These are phyloP conservation scores for Melanaphis sacchari DNA, from an alignment of 1,140 invertebrate genomes.

Conservation along the genomic window DNA sequence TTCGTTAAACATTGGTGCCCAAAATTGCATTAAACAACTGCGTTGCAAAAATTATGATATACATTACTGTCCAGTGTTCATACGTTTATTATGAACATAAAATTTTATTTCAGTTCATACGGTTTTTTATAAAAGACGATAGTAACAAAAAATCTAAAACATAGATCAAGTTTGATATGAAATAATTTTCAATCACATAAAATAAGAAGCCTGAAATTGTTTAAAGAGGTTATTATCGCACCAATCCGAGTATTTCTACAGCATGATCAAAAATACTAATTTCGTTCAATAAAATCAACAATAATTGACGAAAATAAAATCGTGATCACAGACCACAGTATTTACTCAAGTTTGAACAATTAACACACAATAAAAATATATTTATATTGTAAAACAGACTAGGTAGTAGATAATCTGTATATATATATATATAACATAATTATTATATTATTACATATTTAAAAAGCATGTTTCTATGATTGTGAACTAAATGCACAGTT, in stretches of 20 bases:
- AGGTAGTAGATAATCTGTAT: too few species aligned
- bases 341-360: background rate
- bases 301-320: background rate
- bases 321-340: background rate
- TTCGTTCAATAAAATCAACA: background rate
- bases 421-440: too few species aligned
- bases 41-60: background rate
- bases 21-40: constrained; percentile 24
- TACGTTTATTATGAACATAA: background rate
- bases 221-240: background rate
- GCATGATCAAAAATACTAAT: background rate
- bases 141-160: background rate
- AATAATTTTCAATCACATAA: too few species aligned
- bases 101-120: background rate
- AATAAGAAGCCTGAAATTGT: background rate
- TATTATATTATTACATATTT: too few species aligned
- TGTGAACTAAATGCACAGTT: too few species aligned
- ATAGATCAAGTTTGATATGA: too few species aligned
- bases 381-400: background rate
- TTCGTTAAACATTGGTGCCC: constrained; percentile 24
- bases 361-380: background rate
- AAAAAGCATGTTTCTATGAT: too few species aligned
- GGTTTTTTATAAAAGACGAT: background rate
- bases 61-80: background rate
- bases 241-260: background rate